Percentiles rank a stretch among this genome's conserved stretches.
Evolutionary conservation across 2,113 vertebrate species (phyloP).

Genomic region (Phaethornis superciliosus): DNA sequence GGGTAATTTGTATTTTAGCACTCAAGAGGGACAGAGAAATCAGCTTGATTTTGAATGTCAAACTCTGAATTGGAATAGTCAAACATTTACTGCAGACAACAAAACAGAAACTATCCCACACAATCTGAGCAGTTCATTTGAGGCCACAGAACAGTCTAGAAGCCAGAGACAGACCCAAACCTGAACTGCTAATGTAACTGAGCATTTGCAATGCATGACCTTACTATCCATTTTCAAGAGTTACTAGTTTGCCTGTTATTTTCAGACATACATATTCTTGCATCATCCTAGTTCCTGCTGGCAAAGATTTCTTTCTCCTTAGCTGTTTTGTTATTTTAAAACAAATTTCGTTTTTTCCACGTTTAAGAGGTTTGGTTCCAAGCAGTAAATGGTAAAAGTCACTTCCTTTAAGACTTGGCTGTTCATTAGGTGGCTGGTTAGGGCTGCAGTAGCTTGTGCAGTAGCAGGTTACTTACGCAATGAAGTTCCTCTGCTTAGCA

Average conservation of each 20-base stretch:
- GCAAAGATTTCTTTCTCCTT: not conserved
- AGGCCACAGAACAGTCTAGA: not conserved
- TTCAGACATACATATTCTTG: not conserved
- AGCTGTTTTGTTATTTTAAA: not conserved
- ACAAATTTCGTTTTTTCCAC: not conserved
- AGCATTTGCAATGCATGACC: not conserved
- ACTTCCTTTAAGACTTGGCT: slow-evolving; percentile 25
- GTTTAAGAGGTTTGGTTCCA: not conserved
- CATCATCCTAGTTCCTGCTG: not conserved
- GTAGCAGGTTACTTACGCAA: slow-evolving; percentile 59
- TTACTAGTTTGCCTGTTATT: not conserved
- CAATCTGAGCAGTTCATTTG: not conserved
- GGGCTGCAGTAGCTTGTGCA: not conserved
- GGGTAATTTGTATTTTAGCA: not conserved
- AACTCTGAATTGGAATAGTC: not conserved
- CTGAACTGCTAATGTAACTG: not conserved
- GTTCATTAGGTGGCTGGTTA: slow-evolving; percentile 9
- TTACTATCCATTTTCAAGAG: not conserved
- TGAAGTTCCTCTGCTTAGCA: slow-evolving; percentile 56
- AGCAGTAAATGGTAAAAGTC: not conserved
- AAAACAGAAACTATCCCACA: not conserved
- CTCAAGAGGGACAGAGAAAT: not conserved
- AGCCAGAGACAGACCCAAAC: not conserved
- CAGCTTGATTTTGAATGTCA: not conserved
- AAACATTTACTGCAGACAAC: slow-evolving; percentile 12